Conservation (phyloP, 2,888 invertebrate genomes). For the Aporophyla lueneburgensis region DNA sequence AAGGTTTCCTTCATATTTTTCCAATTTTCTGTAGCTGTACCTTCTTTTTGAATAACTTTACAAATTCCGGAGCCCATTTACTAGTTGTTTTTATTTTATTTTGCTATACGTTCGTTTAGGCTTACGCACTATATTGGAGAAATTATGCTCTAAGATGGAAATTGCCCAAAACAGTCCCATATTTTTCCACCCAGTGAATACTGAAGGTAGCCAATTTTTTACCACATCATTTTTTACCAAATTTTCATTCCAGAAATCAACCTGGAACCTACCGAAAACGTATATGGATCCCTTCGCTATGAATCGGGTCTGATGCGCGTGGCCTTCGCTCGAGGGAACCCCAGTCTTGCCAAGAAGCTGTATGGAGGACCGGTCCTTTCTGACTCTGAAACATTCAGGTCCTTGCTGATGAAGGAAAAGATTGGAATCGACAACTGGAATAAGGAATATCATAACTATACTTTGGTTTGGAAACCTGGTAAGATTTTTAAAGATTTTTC, state of each 20-base stretch:
- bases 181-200: background rate
- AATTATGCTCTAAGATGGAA: background rate
- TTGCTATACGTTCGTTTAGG: background rate
- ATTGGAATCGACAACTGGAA: slow-evolving; percentile 89
- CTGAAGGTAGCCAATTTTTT: background rate
- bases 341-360: slow-evolving; percentile 79
- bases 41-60: background rate
- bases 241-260: slow-evolving; percentile 89
- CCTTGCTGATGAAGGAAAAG: slow-evolving; percentile 79
- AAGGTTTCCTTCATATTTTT: too few relatives aligned
- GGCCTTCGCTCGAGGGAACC: slow-evolving; percentile 93
- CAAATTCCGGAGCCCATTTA: background rate
- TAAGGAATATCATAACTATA: slow-evolving; percentile 92
- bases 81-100: background rate
- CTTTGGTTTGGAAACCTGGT: slow-evolving; percentile 92
- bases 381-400: slow-evolving; percentile 85
- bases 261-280: slow-evolving; percentile 92
- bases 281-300: slow-evolving; percentile 91
- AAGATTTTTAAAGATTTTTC: slow-evolving; percentile 29
- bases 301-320: slow-evolving; percentile 94
- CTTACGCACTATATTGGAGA: too few relatives aligned
- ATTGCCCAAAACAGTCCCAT: background rate
- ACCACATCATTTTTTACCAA: background rate
- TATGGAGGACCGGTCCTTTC: slow-evolving; percentile 84
- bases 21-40: too few relatives aligned